phyloP scores from a whole-genome alignment of 2,113 vertebrate species.

The Phyllopteryx taeniolatus region DNA sequence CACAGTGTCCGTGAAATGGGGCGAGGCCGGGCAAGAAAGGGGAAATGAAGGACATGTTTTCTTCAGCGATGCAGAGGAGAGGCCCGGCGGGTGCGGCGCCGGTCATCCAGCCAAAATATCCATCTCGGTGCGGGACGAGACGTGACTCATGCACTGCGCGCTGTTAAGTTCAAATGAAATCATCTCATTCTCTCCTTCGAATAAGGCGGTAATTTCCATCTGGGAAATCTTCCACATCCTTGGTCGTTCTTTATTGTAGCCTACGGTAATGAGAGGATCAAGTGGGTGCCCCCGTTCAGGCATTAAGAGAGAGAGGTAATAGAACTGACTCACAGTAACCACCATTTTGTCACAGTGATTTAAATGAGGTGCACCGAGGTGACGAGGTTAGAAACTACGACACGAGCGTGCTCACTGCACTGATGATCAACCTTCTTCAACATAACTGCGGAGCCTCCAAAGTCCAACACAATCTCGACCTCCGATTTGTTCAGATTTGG shows the following conservation, averaged over 20 bases:
- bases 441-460: neutral
- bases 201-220: neutral
- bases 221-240: constrained; percentile 1
- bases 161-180: constrained; percentile 1
- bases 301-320: neutral
- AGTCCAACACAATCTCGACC: neutral
- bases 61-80: neutral
- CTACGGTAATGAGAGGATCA: constrained; percentile 8
- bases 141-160: neutral
- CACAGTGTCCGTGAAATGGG: constrained; percentile 21
- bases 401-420: neutral
- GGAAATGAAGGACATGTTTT: constrained; percentile 29
- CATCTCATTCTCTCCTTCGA: constrained; percentile 3
- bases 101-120: neutral
- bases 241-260: neutral
- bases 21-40: constrained; percentile 12
- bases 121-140: constrained; percentile 1
- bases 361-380: neutral
- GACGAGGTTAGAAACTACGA: neutral
- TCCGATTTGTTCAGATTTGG: too few relatives aligned
- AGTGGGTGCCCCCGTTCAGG: constrained; percentile 7
- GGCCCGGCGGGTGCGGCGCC: neutral
- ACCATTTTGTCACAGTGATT: neutral
- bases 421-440: neutral
- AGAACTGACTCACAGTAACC: neutral